Conservation (phyloP, 2,888 invertebrate genomes). For the Scaptomyza caliginosa region DNA sequence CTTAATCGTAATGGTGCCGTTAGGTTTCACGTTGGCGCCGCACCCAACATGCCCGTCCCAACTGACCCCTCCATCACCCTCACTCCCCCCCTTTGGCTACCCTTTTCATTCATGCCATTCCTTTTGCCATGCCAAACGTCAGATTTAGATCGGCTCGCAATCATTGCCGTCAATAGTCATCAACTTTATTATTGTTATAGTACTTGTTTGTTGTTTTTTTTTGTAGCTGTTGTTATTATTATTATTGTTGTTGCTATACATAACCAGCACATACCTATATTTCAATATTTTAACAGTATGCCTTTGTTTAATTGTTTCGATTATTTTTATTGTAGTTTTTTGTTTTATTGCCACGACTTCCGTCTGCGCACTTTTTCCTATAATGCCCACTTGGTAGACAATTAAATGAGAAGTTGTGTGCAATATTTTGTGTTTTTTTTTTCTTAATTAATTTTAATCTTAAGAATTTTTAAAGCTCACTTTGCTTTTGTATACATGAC, state of each 20-base stretch:
- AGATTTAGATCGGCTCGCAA: constrained; percentile 57
- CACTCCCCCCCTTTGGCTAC: not conserved
- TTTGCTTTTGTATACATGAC: too few species aligned
- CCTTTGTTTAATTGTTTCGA: constrained; percentile 72
- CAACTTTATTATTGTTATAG: constrained; percentile 42
- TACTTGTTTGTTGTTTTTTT: constrained; percentile 20
- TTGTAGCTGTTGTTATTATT: constrained; percentile 15
- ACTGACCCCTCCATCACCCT: constrained; percentile 3
- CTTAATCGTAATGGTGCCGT: constrained; percentile 66
- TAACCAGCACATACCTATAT: constrained; percentile 22
- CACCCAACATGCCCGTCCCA: constrained; percentile 64
- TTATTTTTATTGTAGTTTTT: constrained; percentile 54
- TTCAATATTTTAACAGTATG: constrained; percentile 32
- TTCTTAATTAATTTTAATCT: too few species aligned
- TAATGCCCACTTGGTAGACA: not conserved
- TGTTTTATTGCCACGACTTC: constrained; percentile 42
- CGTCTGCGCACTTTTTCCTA: constrained; percentile 26
- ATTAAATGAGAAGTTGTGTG: constrained; percentile 1
- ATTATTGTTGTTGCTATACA: constrained; percentile 16
- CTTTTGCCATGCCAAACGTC: constrained; percentile 38
- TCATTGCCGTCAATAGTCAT: constrained; percentile 58
- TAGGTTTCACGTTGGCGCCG: constrained; percentile 72
- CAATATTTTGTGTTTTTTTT: too few species aligned
- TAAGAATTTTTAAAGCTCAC: too few species aligned
- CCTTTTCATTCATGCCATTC: constrained; percentile 19